A percentile compares a stretch with the other conserved stretches of the same genome.
These are phyloP conservation scores for Stigmatopora argus DNA, from an alignment of 2,113 vertebrate species.

Conservation along the genomic window DNA sequence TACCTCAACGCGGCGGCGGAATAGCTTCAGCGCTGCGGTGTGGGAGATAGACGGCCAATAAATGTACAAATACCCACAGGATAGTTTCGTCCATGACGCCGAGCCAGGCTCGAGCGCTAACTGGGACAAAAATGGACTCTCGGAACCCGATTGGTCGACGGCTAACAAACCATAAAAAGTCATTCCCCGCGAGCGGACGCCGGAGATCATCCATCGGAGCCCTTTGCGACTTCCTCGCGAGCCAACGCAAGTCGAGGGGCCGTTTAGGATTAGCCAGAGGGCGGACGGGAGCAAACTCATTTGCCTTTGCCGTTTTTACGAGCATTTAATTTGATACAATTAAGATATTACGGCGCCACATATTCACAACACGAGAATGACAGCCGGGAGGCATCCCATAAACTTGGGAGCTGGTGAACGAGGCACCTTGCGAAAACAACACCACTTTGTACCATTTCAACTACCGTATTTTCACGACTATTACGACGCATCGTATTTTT, in stretches of 20 bases:
- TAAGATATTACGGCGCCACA: constrained; percentile 59
- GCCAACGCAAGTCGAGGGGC: constrained; percentile 65
- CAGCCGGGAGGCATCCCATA: constrained; percentile 71
- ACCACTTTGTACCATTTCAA: too few relatives aligned
- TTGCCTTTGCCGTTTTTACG: constrained; percentile 63
- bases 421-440: constrained; percentile 46
- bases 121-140: not conserved
- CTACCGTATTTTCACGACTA: too few relatives aligned
- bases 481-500: too few relatives aligned
- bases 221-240: constrained; percentile 47
- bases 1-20: constrained; percentile 2
- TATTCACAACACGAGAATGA: constrained; percentile 59
- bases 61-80: not conserved
- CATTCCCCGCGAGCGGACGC: constrained; percentile 33
- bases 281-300: constrained; percentile 35
- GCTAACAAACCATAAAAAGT: constrained; percentile 48
- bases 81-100: not conserved
- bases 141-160: constrained; percentile 13
- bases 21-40: not conserved
- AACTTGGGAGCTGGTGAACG: constrained; percentile 57
- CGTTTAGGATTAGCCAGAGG: constrained; percentile 59
- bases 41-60: not conserved
- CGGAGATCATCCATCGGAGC: constrained; percentile 46
- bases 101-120: not conserved
- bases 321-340: constrained; percentile 73